Percentiles rank a stretch among this genome's conserved stretches.
Conservation (phyloP, 1,140 invertebrate genomes). For the Pemphigus obesinymphae region DNA sequence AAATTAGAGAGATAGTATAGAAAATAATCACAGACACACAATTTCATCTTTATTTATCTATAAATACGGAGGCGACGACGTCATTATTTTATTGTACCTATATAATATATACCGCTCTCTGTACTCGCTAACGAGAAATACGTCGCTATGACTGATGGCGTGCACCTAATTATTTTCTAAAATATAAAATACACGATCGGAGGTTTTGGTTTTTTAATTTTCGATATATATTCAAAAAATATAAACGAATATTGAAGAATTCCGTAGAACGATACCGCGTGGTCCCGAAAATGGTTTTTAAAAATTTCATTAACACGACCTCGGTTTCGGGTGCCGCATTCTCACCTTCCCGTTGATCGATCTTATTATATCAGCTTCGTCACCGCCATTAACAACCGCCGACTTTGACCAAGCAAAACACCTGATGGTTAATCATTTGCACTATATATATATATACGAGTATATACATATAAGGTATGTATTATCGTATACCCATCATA, state of each 20-base stretch:
- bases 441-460: neutral
- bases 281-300: neutral
- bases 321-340: no score
- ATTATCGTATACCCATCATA: no score
- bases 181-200: neutral
- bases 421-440: neutral
- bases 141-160: neutral
- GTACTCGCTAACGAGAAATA: neutral
- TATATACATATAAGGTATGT: no score
- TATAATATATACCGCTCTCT: neutral
- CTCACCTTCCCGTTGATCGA: no score
- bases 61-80: neutral
- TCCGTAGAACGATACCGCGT: neutral
- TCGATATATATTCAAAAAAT: slow-evolving; percentile 38
- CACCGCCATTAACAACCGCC: neutral
- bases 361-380: neutral
- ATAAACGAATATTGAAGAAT: neutral
- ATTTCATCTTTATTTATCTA: neutral
- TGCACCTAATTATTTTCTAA: neutral
- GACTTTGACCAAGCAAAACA: neutral
- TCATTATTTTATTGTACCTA: neutral
- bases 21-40: neutral
- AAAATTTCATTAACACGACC: neutral
- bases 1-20: neutral
- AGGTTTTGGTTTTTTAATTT: slow-evolving; percentile 10